phyloP scores from a whole-genome alignment of 2,113 vertebrate species.

The pig (Sus scrofa) region T2T-Sscrofa CM000813.6:140557501-140558000 shows the following conservation, averaged over 20 bases:
- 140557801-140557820: slow-evolving; percentile 26
- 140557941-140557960: background rate
- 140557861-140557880: background rate
- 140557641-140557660: background rate
- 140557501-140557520: slow-evolving; percentile 24
- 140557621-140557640: background rate
- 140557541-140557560: slow-evolving; percentile 19
- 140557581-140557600: background rate
- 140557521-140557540: slow-evolving; percentile 70
- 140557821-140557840: slow-evolving; percentile 50
- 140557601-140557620: background rate
- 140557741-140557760: background rate
- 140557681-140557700: background rate
- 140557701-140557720: background rate
- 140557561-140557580: background rate
- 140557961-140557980: background rate
- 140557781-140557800: background rate
- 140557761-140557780: background rate
- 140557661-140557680: background rate
- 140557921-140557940: background rate
- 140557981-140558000: background rate
- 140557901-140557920: background rate
- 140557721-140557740: background rate
- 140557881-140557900: background rate
- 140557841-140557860: background rate